phyloP scores from a whole-genome alignment of 2,888 invertebrate species.

The Amaurobius ferox region DNA sequence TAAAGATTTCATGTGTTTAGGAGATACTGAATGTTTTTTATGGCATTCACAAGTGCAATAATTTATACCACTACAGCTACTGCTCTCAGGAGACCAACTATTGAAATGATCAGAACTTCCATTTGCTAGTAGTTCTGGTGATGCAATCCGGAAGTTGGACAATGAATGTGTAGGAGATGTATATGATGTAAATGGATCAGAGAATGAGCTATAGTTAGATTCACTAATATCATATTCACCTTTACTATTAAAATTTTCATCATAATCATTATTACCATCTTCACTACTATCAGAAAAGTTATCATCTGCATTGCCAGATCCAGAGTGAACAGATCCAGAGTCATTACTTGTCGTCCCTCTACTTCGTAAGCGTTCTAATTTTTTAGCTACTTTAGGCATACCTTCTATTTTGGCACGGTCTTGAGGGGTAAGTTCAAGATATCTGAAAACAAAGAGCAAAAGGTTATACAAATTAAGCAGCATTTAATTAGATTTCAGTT shows the following conservation, averaged over 20 bases:
- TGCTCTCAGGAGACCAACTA: slow-evolving; percentile 69
- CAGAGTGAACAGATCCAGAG: slow-evolving; percentile 71
- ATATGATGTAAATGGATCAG: slow-evolving; percentile 62
- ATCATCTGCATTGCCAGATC: slow-evolving; percentile 69
- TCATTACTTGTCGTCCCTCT: slow-evolving; percentile 71
- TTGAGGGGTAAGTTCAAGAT: slow-evolving; percentile 92
- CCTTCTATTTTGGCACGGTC: slow-evolving; percentile 94
- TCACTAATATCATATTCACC: slow-evolving; percentile 65
- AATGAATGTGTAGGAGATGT: slow-evolving; percentile 70
- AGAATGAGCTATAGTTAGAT: slow-evolving; percentile 65
- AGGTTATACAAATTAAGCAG: no score
- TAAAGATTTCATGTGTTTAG: slow-evolving; percentile 66
- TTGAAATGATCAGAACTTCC: slow-evolving; percentile 57
- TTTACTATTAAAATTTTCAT: slow-evolving; percentile 68
- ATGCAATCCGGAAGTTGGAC: slow-evolving; percentile 47
- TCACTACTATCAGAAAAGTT: slow-evolving; percentile 71
- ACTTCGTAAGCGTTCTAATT: slow-evolving; percentile 86
- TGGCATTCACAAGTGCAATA: slow-evolving; percentile 72
- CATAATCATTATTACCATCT: slow-evolving; percentile 73
- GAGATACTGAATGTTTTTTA: slow-evolving; percentile 53
- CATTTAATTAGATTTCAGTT: no score
- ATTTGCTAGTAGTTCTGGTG: slow-evolving; percentile 66
- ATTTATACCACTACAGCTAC: slow-evolving; percentile 54
- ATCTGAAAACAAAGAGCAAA: slow-evolving; percentile 79
- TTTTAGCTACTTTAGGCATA: slow-evolving; percentile 93